Percentiles rank a stretch among this genome's conserved stretches.
These are phyloP conservation scores for Phalacrocorax brasilianus DNA, from an alignment of 2,113 vertebrate species.

Conservation along the genomic window DNA sequence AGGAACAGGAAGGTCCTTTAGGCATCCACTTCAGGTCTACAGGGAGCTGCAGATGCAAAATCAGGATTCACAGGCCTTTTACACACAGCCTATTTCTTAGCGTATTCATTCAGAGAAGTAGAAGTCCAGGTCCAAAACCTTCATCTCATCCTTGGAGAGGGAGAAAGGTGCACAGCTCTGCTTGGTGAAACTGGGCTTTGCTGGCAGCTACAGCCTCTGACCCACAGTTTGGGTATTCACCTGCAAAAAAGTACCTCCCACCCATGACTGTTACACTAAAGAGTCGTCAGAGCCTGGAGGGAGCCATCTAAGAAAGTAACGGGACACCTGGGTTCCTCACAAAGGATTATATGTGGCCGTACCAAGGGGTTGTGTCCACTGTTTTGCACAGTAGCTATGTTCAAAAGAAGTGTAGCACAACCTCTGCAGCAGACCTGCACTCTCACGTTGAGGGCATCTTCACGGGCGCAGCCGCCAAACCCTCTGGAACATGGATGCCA, in stretches of 20 bases:
- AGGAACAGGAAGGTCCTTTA: not conserved
- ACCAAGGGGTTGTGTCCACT: not conserved
- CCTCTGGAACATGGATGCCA: not conserved
- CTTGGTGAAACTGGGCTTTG: not conserved
- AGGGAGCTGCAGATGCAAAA: not conserved
- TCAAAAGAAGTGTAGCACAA: not conserved
- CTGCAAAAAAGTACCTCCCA: not conserved
- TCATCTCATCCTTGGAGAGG: not conserved
- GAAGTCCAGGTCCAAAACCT: not conserved
- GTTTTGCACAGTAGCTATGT: not conserved
- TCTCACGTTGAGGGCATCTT: not conserved
- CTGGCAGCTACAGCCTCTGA: not conserved
- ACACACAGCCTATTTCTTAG: not conserved
- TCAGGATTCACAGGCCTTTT: not conserved
- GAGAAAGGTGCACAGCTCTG: not conserved
- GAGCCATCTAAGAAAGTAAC: not conserved
- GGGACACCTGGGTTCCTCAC: not conserved
- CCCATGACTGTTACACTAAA: rapidly evolving
- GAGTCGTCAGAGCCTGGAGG: not conserved
- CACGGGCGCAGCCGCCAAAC: not conserved
- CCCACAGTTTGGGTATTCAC: not conserved
- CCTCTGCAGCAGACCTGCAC: not conserved
- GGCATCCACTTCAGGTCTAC: not conserved
- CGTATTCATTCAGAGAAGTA: not conserved
- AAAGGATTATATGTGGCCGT: not conserved